phyloP scores from a whole-genome alignment of 2,888 invertebrate species.

The Bursaphelenchus okinawaensis region DNA sequence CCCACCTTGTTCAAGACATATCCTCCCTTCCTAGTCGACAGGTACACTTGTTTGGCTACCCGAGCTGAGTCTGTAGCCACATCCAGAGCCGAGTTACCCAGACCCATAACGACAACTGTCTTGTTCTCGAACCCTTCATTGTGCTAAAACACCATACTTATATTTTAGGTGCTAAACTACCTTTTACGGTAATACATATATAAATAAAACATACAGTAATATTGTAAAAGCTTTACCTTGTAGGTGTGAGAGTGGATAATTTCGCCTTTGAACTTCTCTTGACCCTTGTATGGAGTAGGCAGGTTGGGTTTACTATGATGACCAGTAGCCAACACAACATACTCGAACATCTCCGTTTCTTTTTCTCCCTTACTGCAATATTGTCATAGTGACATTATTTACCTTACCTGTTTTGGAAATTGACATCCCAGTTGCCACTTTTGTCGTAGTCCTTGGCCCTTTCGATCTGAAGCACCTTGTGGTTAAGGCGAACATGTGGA shows the following conservation, averaged over 20 bases:
- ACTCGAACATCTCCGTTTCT: slow-evolving; percentile 57
- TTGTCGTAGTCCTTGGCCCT: slow-evolving; percentile 52
- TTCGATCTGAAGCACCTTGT: slow-evolving; percentile 33
- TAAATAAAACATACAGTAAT: too few relatives aligned
- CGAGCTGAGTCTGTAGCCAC: slow-evolving; percentile 58
- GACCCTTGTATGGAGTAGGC: slow-evolving; percentile 36
- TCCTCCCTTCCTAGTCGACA: slow-evolving; percentile 60
- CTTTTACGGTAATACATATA: too few relatives aligned
- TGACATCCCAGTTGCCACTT: slow-evolving; percentile 57
- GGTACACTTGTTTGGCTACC: slow-evolving; percentile 56
- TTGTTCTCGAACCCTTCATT: slow-evolving; percentile 54
- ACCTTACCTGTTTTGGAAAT: slow-evolving; percentile 27
- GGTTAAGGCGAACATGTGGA: slow-evolving; percentile 42
- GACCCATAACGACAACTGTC: slow-evolving; percentile 59
- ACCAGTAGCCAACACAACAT: slow-evolving; percentile 61
- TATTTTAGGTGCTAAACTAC: too few relatives aligned
- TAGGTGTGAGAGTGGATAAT: slow-evolving; percentile 53
- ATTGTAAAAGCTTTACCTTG: slow-evolving; percentile 31
- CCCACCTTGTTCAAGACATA: slow-evolving; percentile 61
- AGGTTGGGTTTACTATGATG: slow-evolving; percentile 60
- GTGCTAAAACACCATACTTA: neutral
- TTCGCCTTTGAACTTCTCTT: slow-evolving; percentile 43
- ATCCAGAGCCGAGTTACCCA: slow-evolving; percentile 61
- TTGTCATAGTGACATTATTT: neutral
- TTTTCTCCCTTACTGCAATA: slow-evolving; percentile 23